A percentile compares a stretch with the other conserved stretches of the same genome.
Evolutionary conservation across 2,113 vertebrate species (phyloP).

Genomic region (Erythrolamprus reginae): DNA sequence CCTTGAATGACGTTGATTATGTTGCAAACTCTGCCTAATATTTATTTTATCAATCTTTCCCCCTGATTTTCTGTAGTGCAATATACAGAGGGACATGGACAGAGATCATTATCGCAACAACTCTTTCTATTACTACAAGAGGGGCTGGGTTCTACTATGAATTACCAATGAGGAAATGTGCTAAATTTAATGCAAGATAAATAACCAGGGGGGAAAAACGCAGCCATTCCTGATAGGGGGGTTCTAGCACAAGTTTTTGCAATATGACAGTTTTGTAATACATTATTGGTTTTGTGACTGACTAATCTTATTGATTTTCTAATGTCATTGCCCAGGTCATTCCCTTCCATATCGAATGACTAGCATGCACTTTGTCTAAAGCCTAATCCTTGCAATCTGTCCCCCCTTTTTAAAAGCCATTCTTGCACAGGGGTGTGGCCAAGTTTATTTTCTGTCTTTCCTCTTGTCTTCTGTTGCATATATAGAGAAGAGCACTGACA

Average conservation of each 20-base stretch:
- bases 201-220: not conserved
- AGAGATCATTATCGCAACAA: not conserved
- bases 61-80: not conserved
- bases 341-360: not conserved
- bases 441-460: not conserved
- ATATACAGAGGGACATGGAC: not conserved
- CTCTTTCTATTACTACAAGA: not conserved
- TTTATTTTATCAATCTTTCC: not conserved
- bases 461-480: not conserved
- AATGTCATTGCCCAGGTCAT: not conserved
- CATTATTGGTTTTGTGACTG: not conserved
- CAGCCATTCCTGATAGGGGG: not conserved
- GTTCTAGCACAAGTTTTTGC: not conserved
- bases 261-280: not conserved
- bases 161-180: not conserved
- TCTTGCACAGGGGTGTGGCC: not conserved
- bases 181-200: not conserved
- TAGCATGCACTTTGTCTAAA: not conserved
- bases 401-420: not conserved
- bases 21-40: not conserved
- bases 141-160: not conserved
- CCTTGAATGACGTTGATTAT: not conserved
- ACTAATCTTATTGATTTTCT: not conserved
- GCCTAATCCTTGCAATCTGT: not conserved
- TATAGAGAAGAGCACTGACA: not conserved